phyloP scores from a whole-genome alignment of 1,140 invertebrate species.

The Thaumetopoea pityocampa region DNA sequence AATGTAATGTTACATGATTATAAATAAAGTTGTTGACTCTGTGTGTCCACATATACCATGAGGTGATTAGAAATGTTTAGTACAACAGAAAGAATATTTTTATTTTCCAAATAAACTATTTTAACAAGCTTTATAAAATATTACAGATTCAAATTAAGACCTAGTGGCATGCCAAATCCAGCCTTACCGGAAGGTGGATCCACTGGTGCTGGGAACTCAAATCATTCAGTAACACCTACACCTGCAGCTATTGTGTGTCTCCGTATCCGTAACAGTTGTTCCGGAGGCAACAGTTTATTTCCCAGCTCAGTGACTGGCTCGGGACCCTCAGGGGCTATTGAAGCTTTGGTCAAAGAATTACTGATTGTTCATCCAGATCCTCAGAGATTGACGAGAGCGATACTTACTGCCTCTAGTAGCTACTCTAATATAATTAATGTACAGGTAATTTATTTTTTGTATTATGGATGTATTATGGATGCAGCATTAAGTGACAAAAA shows the following conservation, averaged over 20 bases:
- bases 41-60: too few species aligned
- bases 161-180: constrained; percentile 61
- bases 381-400: constrained; percentile 52
- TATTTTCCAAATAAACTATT: neutral
- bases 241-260: constrained; percentile 44
- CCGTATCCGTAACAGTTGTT: constrained; percentile 49
- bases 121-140: neutral
- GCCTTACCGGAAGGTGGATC: constrained; percentile 65
- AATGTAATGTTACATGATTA: too few species aligned
- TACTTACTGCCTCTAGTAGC: constrained; percentile 56
- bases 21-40: too few species aligned
- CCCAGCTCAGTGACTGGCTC: constrained; percentile 45
- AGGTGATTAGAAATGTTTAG: too few species aligned
- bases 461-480: constrained; percentile 3
- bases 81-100: too few species aligned
- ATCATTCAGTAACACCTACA: constrained; percentile 47
- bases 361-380: constrained; percentile 52
- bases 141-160: constrained; percentile 59
- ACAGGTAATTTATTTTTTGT: constrained; percentile 38
- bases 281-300: constrained; percentile 45
- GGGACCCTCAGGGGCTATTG: constrained; percentile 50
- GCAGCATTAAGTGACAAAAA: too few species aligned
- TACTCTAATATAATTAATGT: constrained; percentile 61
- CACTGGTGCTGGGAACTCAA: constrained; percentile 67
- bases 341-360: constrained; percentile 51